phyloP scores from a whole-genome alignment of 2,888 invertebrate genomes.

The Dicyrtoma fusca region DNA sequence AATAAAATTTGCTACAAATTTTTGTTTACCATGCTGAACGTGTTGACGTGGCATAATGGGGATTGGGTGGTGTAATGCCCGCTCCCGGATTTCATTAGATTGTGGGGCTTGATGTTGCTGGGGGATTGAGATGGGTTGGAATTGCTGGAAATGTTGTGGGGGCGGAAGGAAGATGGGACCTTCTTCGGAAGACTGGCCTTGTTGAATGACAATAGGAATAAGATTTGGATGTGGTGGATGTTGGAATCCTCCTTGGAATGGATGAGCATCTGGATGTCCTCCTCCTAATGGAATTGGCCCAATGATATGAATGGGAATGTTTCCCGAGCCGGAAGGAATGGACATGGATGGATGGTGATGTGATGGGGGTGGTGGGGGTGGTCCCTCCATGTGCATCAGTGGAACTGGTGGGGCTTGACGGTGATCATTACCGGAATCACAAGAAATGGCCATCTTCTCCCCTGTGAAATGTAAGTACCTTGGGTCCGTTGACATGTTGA shows the following conservation, averaged over 20 bases:
- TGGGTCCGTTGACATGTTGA: constrained; percentile 73
- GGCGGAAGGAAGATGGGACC: constrained; percentile 36
- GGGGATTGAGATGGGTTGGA: constrained; percentile 42
- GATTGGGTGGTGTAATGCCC: constrained; percentile 54
- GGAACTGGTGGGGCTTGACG: constrained; percentile 60
- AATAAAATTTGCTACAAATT: too few relatives aligned
- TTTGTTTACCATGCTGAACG: constrained; percentile 51
- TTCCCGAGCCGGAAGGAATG: constrained; percentile 59
- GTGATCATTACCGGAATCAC: constrained; percentile 78
- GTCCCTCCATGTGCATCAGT: constrained; percentile 14
- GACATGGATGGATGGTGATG: constrained; percentile 59
- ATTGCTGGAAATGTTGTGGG: constrained; percentile 28
- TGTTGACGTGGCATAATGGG: constrained; percentile 55
- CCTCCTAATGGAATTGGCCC: constrained; percentile 52
- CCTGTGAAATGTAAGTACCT: constrained; percentile 75
- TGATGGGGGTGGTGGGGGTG: constrained; percentile 46
- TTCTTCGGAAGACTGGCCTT: constrained; percentile 22
- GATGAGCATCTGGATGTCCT: constrained; percentile 10
- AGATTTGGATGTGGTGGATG: constrained; percentile 38
- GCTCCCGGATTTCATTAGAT: constrained; percentile 49
- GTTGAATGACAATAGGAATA: constrained; percentile 38
- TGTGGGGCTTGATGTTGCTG: constrained; percentile 28
- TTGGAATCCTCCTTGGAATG: constrained; percentile 4
- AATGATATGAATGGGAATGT: constrained; percentile 61
- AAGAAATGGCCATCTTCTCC: constrained; percentile 84